A percentile compares a stretch with the other conserved stretches of the same genome.
These are phyloP conservation scores for Microcebus tavaratra DNA, from an alignment of 2,113 vertebrate species.

Conservation along the genomic window DNA sequence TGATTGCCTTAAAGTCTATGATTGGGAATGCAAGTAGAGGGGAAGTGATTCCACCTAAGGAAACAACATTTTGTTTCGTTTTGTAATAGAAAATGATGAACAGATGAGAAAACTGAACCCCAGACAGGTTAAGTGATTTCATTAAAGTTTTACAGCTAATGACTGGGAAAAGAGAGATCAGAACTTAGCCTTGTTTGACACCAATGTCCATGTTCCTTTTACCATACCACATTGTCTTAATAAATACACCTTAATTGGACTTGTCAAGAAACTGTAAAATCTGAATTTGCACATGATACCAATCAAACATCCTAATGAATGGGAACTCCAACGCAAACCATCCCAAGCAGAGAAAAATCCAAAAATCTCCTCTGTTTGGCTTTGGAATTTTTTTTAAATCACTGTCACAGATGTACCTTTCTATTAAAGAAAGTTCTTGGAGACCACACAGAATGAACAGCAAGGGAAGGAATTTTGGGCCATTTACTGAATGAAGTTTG, in stretches of 20 bases:
- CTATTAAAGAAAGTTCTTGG: neutral
- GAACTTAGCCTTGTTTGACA: neutral
- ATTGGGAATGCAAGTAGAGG: neutral
- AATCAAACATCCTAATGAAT: neutral
- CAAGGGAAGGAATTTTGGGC: neutral
- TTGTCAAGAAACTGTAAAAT: conserved; percentile 28
- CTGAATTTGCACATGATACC: neutral
- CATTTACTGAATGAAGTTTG: neutral
- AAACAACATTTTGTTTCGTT: neutral
- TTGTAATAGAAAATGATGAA: conserved; percentile 24
- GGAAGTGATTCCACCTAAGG: neutral
- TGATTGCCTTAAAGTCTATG: neutral
- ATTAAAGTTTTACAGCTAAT: neutral
- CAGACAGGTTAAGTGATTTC: neutral
- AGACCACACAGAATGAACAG: neutral
- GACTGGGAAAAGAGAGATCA: neutral
- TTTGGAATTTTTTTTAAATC: neutral
- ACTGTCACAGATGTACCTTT: neutral
- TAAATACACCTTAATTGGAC: neutral
- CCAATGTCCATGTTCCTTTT: neutral
- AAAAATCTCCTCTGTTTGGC: conserved; percentile 4
- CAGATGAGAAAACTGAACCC: neutral
- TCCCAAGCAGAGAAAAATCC: neutral
- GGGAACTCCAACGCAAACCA: neutral
- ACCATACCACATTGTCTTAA: neutral